Base-by-base conservation (phyloP, 2,113 vertebrate species). In the Microtus oregoni region DNA sequence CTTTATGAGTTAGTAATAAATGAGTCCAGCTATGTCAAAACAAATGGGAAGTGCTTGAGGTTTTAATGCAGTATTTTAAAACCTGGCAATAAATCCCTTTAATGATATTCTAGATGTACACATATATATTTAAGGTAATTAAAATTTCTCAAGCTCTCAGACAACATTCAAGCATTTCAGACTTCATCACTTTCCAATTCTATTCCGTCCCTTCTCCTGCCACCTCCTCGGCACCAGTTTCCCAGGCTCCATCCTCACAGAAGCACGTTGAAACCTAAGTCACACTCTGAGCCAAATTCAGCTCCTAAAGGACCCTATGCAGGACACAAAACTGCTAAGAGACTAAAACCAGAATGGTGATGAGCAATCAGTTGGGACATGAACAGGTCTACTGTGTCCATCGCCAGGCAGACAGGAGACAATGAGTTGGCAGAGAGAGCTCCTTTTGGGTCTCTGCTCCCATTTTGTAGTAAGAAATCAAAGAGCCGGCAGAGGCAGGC, bases 21-120 rank as follows among this genome's bases (percentile, higher is more conserved):
- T 96, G 41, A 94, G 72, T 75, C 87, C 92, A 12, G 30, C 89
- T 95, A 97, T 7, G 13, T 77, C 93, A 93, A 90, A 96, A 93
- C 72, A 97, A 97, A 96, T 87, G 41, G 95, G 63, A 96, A 97
- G 94, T 86, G 13, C 55, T 90, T 95, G 93, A 81, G 75, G 68
- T 91, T 96, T 95, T 93, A 89, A 97, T 35, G 52, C n/a, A 76
- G 32, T 85, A 93, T 91, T 96, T 97, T 92, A n/a, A 96, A 96
- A 89, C 38, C 77, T 96, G 24, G n/a, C 75, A 94, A 94, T 95
- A 95, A 95, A 95, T 92, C 93, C 83, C 77, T 94, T 94, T 94
- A 94, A 94, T 35, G 68, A 79, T 47, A 92, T 76, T 94, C 58
- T 93, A 95, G 73, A 89, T 35, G 38, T 72, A 86, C 41, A 47